These are phyloP conservation scores for Neogale vison DNA, from an alignment of 2,113 vertebrate genomes.

Conservation along the genomic window DNA sequence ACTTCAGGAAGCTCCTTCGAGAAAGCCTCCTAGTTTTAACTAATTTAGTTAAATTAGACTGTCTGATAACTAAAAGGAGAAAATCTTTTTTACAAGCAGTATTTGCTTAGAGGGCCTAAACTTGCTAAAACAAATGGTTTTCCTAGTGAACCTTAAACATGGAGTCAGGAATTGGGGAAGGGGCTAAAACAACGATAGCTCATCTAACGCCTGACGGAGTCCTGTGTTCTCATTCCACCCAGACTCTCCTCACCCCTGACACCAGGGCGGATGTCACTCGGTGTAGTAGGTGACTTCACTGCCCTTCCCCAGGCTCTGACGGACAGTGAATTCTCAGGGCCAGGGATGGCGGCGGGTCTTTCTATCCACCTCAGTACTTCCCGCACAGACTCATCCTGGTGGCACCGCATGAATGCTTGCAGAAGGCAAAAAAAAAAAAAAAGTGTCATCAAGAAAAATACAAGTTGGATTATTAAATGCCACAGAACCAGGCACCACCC, in stretches of 20 bases:
- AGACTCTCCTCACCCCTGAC: not conserved
- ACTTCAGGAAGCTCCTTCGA: not conserved
- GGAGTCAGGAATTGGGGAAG: not conserved
- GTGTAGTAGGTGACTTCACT: not conserved
- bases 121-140: not conserved
- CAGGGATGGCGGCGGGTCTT: not conserved
- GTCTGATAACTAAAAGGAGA: constrained; percentile 26
- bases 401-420: not conserved
- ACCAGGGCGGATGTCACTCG: not conserved
- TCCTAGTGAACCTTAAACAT: not conserved
- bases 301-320: not conserved
- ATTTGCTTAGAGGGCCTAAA: not conserved
- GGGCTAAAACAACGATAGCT: not conserved
- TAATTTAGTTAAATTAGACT: not conserved
- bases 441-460: not conserved
- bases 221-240: not conserved
- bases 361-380: not conserved
- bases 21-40: not conserved
- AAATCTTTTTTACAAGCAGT: not conserved
- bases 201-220: not conserved
- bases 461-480: not conserved
- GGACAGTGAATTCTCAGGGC: not conserved
- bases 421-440: constrained; percentile 48
- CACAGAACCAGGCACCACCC: not conserved
- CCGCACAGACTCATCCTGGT: not conserved